Conservation (phyloP, 2,797 vertebrate species). For the Ctenopoma multispine region DNA sequence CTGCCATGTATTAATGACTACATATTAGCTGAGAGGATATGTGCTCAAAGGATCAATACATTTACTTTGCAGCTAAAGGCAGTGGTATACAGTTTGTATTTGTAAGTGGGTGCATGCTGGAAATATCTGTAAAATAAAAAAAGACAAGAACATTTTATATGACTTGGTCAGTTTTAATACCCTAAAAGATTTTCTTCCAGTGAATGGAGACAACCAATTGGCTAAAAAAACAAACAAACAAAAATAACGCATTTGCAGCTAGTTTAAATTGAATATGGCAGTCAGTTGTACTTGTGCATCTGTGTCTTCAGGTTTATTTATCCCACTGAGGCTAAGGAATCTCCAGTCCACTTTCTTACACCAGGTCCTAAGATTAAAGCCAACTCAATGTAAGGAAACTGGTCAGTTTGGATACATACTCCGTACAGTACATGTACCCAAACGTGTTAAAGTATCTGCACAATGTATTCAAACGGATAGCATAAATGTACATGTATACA, state of each 20-base stretch:
- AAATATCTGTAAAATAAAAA: background rate
- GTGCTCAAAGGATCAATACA: background rate
- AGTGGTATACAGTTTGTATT: background rate
- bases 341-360: conserved; percentile 24
- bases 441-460: background rate
- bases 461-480: background rate
- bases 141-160: too few species aligned
- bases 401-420: background rate
- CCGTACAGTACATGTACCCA: background rate
- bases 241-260: background rate
- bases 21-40: background rate
- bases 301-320: conserved; percentile 4
- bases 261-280: background rate
- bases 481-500: too few species aligned
- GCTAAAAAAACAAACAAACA: background rate
- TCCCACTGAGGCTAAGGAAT: background rate
- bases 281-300: background rate
- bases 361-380: conserved; percentile 16
- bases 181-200: background rate
- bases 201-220: background rate
- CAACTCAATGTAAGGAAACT: too few species aligned
- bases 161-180: background rate
- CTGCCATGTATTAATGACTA: background rate
- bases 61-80: conserved; percentile 4
- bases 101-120: background rate